A percentile compares a stretch with the other conserved stretches of the same genome.
phyloP scores from a whole-genome alignment of 2,113 vertebrate genomes.

The Rhea americana region DNA sequence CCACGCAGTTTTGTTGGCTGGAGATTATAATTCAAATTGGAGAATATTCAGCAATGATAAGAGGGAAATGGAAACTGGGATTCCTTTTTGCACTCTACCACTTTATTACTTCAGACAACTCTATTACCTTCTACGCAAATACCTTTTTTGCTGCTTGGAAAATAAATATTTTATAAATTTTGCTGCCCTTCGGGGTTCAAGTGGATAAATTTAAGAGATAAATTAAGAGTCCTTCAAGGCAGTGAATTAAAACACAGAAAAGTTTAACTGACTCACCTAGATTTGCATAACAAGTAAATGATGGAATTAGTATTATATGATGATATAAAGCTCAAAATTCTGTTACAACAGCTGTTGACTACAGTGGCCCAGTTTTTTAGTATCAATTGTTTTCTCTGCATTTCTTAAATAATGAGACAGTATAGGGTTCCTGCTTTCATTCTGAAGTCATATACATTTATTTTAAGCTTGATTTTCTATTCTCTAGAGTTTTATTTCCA shows the following conservation, averaged over 20 bases:
- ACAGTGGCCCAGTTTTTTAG: neutral
- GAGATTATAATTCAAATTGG: neutral
- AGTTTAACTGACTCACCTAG: neutral
- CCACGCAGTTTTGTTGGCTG: neutral
- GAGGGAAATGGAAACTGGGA: neutral
- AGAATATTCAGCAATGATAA: neutral
- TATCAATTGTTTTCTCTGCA: neutral
- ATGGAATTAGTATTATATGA: neutral
- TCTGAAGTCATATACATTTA: neutral
- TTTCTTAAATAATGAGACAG: constrained; percentile 6
- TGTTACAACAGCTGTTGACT: neutral
- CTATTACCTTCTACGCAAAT: neutral
- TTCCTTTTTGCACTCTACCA: neutral
- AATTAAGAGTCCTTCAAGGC: neutral
- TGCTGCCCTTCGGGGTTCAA: no score
- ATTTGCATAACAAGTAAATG: neutral
- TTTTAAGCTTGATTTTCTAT: neutral
- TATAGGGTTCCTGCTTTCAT: neutral
- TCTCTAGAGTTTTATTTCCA: constrained; percentile 31
- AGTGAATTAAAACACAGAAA: neutral
- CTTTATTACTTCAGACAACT: neutral
- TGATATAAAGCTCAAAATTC: neutral
- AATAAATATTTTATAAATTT: no score
- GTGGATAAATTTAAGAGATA: rapidly evolving
- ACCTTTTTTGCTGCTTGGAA: no score